These are phyloP conservation scores for Galaxea fascicularis DNA, from an alignment of 92 coral and sea anemone species.

Conservation along the genomic window DNA sequence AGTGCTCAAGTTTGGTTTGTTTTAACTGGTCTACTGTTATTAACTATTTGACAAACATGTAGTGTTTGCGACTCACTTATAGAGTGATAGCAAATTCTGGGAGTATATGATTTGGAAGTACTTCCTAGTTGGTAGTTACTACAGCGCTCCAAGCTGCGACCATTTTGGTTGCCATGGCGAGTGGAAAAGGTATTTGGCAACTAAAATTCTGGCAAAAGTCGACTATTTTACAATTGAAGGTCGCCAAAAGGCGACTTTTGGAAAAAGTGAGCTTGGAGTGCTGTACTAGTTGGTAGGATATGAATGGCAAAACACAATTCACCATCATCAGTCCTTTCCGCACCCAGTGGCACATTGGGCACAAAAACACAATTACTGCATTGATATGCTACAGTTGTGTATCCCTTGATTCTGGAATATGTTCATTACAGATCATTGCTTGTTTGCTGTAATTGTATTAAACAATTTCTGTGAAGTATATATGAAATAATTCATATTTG, in stretches of 20 bases:
- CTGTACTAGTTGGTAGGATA: too few species aligned
- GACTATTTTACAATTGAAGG: too few species aligned
- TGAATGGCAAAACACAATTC: too few species aligned
- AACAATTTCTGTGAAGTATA: neutral
- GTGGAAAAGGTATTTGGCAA: too few species aligned
- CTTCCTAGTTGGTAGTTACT: neutral
- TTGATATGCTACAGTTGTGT: neutral
- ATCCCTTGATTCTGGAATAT: neutral
- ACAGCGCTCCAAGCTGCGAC: too few species aligned
- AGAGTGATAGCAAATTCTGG: neutral
- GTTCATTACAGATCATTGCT: neutral
- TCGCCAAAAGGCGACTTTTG: too few species aligned
- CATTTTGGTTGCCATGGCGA: too few species aligned
- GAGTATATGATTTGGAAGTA: neutral
- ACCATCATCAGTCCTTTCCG: too few species aligned
- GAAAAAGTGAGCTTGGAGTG: too few species aligned
- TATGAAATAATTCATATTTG: too few species aligned
- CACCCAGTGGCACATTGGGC: too few species aligned
- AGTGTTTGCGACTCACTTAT: neutral
- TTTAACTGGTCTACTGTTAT: slow-evolving; percentile 54
- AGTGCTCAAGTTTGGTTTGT: slow-evolving; percentile 95
- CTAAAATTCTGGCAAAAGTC: too few species aligned
- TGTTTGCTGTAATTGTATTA: neutral
- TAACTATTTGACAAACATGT: neutral
- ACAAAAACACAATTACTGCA: neutral